Evolutionary conservation across 2,113 vertebrate genomes (phyloP).

Genomic region (Otis tarda): DNA sequence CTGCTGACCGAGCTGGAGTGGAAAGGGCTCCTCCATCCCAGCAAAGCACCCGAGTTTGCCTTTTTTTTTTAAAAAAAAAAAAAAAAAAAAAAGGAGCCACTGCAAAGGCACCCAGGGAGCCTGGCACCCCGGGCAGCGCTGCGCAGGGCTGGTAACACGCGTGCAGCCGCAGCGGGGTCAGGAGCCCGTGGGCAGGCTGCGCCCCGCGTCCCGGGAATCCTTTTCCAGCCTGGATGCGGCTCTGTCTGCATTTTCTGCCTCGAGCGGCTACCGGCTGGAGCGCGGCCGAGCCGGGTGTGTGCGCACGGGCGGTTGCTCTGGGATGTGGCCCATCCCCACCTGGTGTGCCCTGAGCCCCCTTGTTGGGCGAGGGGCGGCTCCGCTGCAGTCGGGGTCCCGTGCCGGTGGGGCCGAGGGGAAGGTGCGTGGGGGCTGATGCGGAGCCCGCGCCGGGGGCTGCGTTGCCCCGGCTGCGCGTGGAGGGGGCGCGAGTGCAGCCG

Average conservation of each 20-base stretch:
- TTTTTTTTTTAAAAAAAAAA: neutral
- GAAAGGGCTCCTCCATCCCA: neutral
- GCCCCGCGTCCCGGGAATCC: neutral
- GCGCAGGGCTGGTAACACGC: neutral
- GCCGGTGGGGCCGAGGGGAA: neutral
- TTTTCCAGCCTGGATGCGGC: neutral
- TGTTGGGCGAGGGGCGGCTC: neutral
- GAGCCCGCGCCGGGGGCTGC: accelerated
- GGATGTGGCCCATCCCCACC: neutral
- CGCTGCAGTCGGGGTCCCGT: neutral
- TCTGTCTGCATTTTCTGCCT: neutral
- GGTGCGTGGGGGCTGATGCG: accelerated
- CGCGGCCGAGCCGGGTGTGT: neutral
- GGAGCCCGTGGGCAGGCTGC: neutral
- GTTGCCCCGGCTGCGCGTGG: accelerated
- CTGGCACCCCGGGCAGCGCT: neutral
- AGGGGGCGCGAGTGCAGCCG: neutral
- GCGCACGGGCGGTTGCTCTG: neutral
- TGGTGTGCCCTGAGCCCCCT: neutral
- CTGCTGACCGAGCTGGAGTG: neutral
- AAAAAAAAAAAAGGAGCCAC: neutral
- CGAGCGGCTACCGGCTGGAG: neutral
- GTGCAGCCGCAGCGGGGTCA: neutral
- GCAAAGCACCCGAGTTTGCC: neutral
- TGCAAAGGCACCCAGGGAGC: too few species aligned